Conservation (phyloP, 2,888 invertebrate species). For the Apocheima hispidaria region DNA sequence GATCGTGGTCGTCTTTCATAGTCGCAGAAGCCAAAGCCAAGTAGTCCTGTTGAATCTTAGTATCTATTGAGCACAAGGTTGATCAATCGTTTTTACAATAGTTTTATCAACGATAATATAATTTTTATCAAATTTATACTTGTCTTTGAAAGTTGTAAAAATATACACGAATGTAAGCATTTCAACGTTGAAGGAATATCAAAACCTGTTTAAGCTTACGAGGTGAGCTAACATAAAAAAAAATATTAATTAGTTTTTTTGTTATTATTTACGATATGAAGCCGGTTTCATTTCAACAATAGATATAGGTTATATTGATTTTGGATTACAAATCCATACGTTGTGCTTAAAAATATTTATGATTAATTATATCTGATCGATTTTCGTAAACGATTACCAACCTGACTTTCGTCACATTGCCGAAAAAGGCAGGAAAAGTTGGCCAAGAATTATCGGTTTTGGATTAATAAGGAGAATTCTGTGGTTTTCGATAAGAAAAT, state of each 20-base stretch:
- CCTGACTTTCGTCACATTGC: no score
- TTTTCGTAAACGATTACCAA: no score
- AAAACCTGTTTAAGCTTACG: not conserved
- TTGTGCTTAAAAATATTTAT: not conserved
- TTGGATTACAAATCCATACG: not conserved
- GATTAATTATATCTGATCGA: no score
- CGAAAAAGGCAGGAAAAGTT: no score
- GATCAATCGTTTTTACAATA: not conserved
- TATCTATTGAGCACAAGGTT: slow-evolving; percentile 1
- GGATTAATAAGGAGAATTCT: no score
- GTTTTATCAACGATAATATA: slow-evolving; percentile 12
- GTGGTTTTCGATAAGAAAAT: no score
- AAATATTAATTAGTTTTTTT: not conserved
- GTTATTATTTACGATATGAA: not conserved
- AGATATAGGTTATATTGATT: not conserved
- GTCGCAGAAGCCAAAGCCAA: no score
- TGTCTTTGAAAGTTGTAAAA: not conserved
- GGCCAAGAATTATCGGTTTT: no score
- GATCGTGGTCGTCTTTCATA: no score
- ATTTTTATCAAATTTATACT: slow-evolving; percentile 16
- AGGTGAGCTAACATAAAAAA: slow-evolving; percentile 9
- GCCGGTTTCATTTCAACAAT: not conserved
- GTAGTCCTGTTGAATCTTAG: no score
- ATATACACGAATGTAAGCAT: not conserved
- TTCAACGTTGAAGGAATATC: not conserved